Evolutionary conservation across 2,888 invertebrate genomes (phyloP), one percentile per base, ranked within the genome.

Genomic region (Mongoloraphidia duomilia): DNA sequence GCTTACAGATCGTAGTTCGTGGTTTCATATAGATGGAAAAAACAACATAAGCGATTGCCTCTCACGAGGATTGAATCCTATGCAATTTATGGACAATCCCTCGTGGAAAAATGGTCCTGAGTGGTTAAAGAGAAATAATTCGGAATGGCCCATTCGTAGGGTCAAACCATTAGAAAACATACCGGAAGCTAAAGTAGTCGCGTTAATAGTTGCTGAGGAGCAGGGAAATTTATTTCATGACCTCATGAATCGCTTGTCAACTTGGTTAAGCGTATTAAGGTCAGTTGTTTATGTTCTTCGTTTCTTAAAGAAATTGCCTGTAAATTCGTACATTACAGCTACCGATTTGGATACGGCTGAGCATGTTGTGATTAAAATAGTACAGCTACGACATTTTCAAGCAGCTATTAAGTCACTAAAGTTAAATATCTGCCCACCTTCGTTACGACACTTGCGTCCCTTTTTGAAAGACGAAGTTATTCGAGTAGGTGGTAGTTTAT

Each of bases 381-480:
- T 47, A 26, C 51, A 53, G 49, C 10, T n/a, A 8, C 8, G 37
- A 34, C 34, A n/a, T 39, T 50, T 53, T 40, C 5, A 10, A 12
- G 34, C 41, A 26, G 51, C 44, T 10, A 44, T 51, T 12, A 13
- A n/a, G 33, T 12, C n/a, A 13, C 26, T 49, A n/a, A 41, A 48
- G 35, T 6, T 39, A 36, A 34, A 35, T 36, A 37, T 46, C 14
- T 43, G 34, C 38, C 34, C 54, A 10, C 50, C 50, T 52, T 17
- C 41, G 10, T 41, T 52, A n/a, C 41, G 49, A 34, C 46, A 51
- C 40, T 42, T 54, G 13, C 11, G 34, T 35, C 41, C 50, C 3
- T 54, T 54, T 44, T 26, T 54, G 17, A 49, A 54, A 10, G 17
- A 50, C 11, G 47, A 41, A 12, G 35, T 54, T 14, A 9, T 53